Evolutionary conservation across 2,113 vertebrate species (phyloP).

Genomic region (Syngnathus typhle): DNA sequence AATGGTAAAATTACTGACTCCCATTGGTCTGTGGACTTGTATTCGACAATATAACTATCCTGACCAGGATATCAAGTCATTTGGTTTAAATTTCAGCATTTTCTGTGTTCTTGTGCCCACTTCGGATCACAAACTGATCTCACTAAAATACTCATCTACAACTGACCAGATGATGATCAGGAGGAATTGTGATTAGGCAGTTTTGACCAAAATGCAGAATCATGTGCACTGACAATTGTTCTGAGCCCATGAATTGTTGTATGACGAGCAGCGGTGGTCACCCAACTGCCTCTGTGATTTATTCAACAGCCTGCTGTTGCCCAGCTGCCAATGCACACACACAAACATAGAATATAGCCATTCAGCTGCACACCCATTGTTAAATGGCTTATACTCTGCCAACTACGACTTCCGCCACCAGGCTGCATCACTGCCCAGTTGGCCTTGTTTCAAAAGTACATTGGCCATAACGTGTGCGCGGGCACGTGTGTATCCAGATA

Average conservation of each 20-base stretch:
- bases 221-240: conserved; percentile 35
- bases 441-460: conserved; percentile 34
- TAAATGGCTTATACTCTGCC: conserved; percentile 32
- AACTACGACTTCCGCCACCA: conserved; percentile 47
- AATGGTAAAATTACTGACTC: no score
- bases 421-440: conserved; percentile 26
- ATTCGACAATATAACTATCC: background rate
- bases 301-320: conserved; percentile 56
- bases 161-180: conserved; percentile 36
- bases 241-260: conserved; percentile 42
- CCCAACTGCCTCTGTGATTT: conserved; percentile 59
- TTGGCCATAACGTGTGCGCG: background rate
- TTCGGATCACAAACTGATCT: conserved; percentile 16
- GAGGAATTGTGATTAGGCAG: conserved; percentile 13
- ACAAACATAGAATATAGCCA: conserved; percentile 18
- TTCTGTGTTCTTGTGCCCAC: conserved; percentile 8
- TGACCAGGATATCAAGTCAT: background rate
- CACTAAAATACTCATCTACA: conserved; percentile 1
- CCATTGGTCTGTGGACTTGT: background rate
- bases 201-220: conserved; percentile 14
- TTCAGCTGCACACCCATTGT: conserved; percentile 2
- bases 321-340: conserved; percentile 56
- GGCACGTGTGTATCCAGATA: background rate
- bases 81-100: background rate
- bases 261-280: conserved; percentile 52